phyloP scores from a whole-genome alignment of 2,113 vertebrate species.

The Dinomys branickii region DNA sequence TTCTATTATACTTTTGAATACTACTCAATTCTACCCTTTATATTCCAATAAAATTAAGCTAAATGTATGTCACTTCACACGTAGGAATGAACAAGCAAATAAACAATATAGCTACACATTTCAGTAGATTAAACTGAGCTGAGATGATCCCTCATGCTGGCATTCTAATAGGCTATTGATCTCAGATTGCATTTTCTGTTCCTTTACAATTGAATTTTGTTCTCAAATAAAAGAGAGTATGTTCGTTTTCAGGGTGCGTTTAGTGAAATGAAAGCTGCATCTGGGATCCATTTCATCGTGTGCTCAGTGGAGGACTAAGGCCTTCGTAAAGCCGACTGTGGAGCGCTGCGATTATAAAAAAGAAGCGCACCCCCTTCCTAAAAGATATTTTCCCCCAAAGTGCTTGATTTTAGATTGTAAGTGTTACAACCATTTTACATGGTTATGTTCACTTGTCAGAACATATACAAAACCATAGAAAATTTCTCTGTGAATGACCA shows the following conservation, averaged over 20 bases:
- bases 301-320: constrained; percentile 8
- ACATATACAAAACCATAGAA: neutral
- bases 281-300: constrained; percentile 55
- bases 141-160: constrained; percentile 77
- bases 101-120: constrained; percentile 67
- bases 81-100: constrained; percentile 37
- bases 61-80: constrained; percentile 58
- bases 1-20: constrained; percentile 56
- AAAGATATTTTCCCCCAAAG: neutral
- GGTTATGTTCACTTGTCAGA: neutral
- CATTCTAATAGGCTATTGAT: constrained; percentile 85
- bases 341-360: neutral
- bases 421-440: constrained; percentile 42
- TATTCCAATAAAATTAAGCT: constrained; percentile 65
- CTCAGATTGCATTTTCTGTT: constrained; percentile 79
- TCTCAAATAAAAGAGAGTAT: constrained; percentile 71
- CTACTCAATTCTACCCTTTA: constrained; percentile 42
- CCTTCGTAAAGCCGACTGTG: constrained; percentile 42
- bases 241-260: constrained; percentile 73
- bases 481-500: neutral
- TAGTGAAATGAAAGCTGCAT: constrained; percentile 67
- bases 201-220: constrained; percentile 83
- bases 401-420: constrained; percentile 33
- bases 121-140: constrained; percentile 78
- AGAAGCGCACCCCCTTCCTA: neutral